Evolutionary conservation across 2,888 invertebrate genomes (phyloP), one percentile per base, ranked within the genome.

Genomic region (Trypoxylon attenuatum): DNA sequence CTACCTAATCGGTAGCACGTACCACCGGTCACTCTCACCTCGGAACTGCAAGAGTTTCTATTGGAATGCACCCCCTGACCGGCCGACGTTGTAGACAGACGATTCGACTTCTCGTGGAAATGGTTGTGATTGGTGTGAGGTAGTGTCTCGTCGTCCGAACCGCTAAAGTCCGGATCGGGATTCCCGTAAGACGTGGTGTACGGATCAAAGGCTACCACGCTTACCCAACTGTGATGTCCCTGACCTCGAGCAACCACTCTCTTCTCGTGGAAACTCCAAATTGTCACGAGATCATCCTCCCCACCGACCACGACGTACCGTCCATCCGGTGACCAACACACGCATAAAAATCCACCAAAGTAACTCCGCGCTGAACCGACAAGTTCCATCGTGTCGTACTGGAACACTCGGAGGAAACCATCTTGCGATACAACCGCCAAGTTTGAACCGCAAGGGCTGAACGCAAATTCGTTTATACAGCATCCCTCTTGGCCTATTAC

Each of bases 141-240:
- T 39, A 81, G 63, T 45, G 81, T 80, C 60, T 90, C 90, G 53
- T 90, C 91, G 58, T 92, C 92, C 2, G 87, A 87, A 3, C 87
- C 87, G 8, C 90, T 90, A 73, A 90, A 90, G 74, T 90, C 89
- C 1, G 85, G 85, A 68, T 88, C 88, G 56, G 84, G 84, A 65
- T 89, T 89, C 64, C 91, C 91, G 77, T 93, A 92, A 54, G 92
- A 92, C 6, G 94, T 94, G 0, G 93, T 94, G 84, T 92, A 96
- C 0, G 95, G 94, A 88, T 97, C 97, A 84, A 98, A 98, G 3
- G 97, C 95, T 16, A 99, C 98, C 16, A 97, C 96, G 51, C 96
- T 96, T 15, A 99, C 97, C 99, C 99, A 99, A 56, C 98, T 98
- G 76, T 96, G 92, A 88, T 99, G 99, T 0, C 99, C 99, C 84